A percentile compares a stretch with the other conserved stretches of the same genome.
These are phyloP conservation scores for Mellilla xanthometata DNA, from an alignment of 2,888 invertebrate genomes.

Conservation along the genomic window DNA sequence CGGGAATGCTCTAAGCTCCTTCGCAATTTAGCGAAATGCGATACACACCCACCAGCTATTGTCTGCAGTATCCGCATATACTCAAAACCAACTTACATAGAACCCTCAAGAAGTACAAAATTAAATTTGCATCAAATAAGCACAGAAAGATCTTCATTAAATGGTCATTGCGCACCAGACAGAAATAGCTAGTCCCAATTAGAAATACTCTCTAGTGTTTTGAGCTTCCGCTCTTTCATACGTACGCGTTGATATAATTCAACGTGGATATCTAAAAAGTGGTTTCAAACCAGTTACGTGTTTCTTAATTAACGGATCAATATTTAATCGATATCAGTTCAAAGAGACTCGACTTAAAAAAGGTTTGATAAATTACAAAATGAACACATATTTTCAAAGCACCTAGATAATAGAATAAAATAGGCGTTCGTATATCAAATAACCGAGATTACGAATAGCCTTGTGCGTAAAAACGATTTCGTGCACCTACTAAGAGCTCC, in stretches of 20 bases:
- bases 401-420: conserved; percentile 52
- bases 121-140: conserved; percentile 37
- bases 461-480: conserved; percentile 42
- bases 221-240: conserved; percentile 57
- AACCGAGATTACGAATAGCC: conserved; percentile 55
- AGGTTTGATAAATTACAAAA: conserved; percentile 17
- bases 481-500: conserved; percentile 17
- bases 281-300: conserved; percentile 10
- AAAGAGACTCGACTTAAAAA: conserved; percentile 15
- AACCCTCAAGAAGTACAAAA: conserved; percentile 40
- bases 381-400: conserved; percentile 20
- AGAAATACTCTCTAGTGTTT: conserved; percentile 66
- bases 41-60: conserved; percentile 52
- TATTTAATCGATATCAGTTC: conserved; percentile 16
- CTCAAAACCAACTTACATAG: conserved; percentile 50
- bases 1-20: conserved; percentile 57
- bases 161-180: conserved; percentile 57
- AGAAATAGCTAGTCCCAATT: conserved; percentile 76
- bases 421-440: conserved; percentile 53
- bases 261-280: conserved; percentile 10
- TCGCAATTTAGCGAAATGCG: conserved; percentile 74
- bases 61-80: conserved; percentile 50
- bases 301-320: conserved; percentile 24
- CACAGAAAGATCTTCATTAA: conserved; percentile 44
- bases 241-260: conserved; percentile 27